Base-by-base conservation (phyloP, 2,113 vertebrate species). In the Eubucco bourcierii region DNA sequence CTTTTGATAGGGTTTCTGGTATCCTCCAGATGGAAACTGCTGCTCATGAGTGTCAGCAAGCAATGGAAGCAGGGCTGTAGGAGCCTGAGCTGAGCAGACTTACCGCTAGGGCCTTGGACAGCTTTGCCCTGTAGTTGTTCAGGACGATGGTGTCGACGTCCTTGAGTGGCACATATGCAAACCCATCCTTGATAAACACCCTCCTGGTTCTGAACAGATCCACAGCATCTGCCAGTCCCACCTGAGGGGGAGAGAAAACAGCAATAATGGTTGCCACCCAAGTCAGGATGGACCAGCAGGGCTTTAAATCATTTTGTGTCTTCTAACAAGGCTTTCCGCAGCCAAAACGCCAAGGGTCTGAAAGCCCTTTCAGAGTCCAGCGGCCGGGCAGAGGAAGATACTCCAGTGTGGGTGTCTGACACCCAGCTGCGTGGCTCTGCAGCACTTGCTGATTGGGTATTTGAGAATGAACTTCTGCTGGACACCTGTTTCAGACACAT, bases 71-170 rank as follows among this genome's bases (percentile, higher is more conserved):
- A 7, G 21, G 87, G 10, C 6, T 78, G 17, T 60, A 70, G 76
- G 16, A 79, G 29, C 20, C 34, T 71, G 37, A 63, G 28, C 31
- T 68, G 4, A 63, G 46, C 23, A 64, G 80, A 98, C 99, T 98
- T 98, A 99, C 99, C 52, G 99, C 99, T 39, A 99, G 97, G 24
- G 99, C 99, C 97, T 99, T 99, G 23, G 99, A 99, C 8, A 99
- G 96, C 58, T 97, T 98, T 11, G 98, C 98, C 94, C 99, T 98
- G 76, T 98, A 99, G 90, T 98, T 99, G 76, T 99, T 99, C 88
- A 99, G 95, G 68, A 99, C 97, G 73, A 99, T 98, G 4, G 97
- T 95, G 90, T 98, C 96, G 4, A 99, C 98, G 10, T 99, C 99
- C 70, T 97, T 98, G 71, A 98, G 98, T 18, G 99, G 99, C 85